Evolutionary conservation across 2,797 vertebrate genomes (phyloP).

Genomic region (Eulemur rubriventer): DNA sequence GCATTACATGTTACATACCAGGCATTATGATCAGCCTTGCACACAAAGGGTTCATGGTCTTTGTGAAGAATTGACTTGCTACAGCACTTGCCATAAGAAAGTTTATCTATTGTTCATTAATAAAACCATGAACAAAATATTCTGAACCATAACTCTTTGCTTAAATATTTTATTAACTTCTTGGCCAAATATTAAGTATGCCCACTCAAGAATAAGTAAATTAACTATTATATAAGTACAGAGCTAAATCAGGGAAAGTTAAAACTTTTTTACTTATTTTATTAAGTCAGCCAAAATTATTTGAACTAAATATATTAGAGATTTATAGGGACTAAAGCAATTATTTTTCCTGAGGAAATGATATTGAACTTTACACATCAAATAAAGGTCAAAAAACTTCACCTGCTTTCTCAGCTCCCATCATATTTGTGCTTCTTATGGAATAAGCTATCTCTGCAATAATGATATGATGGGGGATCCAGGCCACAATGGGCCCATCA

Average conservation of each 20-base stretch:
- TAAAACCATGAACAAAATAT: neutral
- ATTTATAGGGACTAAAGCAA: neutral
- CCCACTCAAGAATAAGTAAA: neutral
- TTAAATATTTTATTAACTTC: neutral
- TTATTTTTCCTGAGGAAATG: neutral
- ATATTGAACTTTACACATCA: neutral
- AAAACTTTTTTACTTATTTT: neutral
- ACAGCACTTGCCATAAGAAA: neutral
- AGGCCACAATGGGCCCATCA: neutral
- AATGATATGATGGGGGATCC: neutral
- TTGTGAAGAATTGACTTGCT: neutral
- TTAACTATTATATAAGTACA: neutral
- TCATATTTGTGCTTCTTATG: neutral
- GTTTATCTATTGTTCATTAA: neutral
- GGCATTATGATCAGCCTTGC: neutral
- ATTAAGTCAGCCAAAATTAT: neutral
- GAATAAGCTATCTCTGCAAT: neutral
- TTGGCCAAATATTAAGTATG: neutral
- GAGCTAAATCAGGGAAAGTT: neutral
- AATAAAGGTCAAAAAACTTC: neutral
- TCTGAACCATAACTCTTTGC: neutral
- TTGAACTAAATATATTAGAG: neutral
- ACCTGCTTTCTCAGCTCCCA: neutral
- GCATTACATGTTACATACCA: neutral
- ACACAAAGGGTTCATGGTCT: neutral